A percentile compares a stretch with the other conserved stretches of the same genome.
Conservation (phyloP, 2,113 vertebrate species). For the Melanerpes aurifrons region DNA sequence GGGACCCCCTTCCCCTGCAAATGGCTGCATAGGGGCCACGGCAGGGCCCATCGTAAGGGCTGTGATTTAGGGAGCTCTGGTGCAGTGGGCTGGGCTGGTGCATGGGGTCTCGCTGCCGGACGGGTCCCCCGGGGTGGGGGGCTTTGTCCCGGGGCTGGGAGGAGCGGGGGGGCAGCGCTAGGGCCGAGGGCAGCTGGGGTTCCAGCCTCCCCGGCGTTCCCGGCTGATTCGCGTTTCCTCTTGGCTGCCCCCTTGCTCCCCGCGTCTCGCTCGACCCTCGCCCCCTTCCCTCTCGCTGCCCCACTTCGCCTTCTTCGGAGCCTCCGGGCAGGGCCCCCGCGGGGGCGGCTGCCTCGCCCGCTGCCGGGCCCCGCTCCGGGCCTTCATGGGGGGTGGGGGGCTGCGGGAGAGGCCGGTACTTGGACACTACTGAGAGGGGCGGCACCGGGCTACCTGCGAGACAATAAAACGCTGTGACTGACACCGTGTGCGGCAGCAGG, state of each 20-base stretch:
- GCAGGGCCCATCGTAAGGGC: not conserved
- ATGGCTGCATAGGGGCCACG: fast-evolving
- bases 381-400: not conserved
- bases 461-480: not conserved
- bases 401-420: not conserved
- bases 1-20: not conserved
- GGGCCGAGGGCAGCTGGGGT: not conserved
- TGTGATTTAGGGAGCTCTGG: not conserved
- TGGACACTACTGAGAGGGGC: not conserved
- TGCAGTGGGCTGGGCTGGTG: not conserved
- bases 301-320: no score
- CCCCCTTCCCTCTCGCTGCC: not conserved
- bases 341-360: not conserved
- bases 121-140: not conserved
- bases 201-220: not conserved
- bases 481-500: not conserved
- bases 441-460: not conserved
- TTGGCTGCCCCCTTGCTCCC: not conserved
- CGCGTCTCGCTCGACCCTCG: not conserved
- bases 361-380: not conserved
- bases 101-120: not conserved
- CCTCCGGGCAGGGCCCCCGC: not conserved
- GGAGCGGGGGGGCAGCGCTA: not conserved
- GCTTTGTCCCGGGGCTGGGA: not conserved
- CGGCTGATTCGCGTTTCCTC: not conserved